A percentile compares a stretch with the other conserved stretches of the same genome.
phyloP scores from a whole-genome alignment of 37 sponge, comb jelly and placozoan genomes.

The Halisarca cf. caerulea region DNA sequence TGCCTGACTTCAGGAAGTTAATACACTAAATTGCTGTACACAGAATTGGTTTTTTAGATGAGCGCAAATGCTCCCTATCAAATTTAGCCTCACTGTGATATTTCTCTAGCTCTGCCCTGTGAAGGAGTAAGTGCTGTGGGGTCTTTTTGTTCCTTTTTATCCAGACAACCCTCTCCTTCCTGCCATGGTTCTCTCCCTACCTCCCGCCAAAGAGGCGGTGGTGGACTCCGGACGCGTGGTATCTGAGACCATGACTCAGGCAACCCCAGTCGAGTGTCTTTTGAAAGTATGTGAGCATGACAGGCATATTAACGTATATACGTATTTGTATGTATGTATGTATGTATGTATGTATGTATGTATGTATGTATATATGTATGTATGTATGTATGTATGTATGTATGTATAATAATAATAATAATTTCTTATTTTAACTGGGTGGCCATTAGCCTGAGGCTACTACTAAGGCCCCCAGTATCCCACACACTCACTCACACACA shows the following conservation, averaged over 20 bases:
- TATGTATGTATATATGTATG: neutral
- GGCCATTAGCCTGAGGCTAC: too few relatives aligned
- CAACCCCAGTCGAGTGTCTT: slow-evolving; percentile 50
- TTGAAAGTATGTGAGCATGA: slow-evolving; percentile 28
- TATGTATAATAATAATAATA: too few relatives aligned
- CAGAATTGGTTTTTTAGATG: neutral
- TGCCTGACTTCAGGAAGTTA: too few relatives aligned
- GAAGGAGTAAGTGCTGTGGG: too few relatives aligned
- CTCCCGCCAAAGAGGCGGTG: slow-evolving; percentile 8
- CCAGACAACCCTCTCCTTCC: neutral
- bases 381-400: too few relatives aligned
- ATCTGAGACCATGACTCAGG: neutral
- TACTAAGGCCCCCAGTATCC: too few relatives aligned
- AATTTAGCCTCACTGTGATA: neutral
- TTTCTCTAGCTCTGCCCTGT: too few relatives aligned
- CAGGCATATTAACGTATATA: too few relatives aligned
- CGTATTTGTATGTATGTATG: neutral
- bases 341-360: neutral
- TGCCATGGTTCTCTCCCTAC: neutral
- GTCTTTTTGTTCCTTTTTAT: neutral
- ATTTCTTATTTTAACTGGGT: too few relatives aligned
- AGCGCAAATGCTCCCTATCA: neutral
- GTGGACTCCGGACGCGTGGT: slow-evolving; percentile 14
- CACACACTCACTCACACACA: too few relatives aligned
- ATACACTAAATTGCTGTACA: neutral